Percentiles rank a stretch among this genome's conserved stretches.
phyloP scores from a whole-genome alignment of 2,113 vertebrate genomes.

The Enhydra lutris region DNA sequence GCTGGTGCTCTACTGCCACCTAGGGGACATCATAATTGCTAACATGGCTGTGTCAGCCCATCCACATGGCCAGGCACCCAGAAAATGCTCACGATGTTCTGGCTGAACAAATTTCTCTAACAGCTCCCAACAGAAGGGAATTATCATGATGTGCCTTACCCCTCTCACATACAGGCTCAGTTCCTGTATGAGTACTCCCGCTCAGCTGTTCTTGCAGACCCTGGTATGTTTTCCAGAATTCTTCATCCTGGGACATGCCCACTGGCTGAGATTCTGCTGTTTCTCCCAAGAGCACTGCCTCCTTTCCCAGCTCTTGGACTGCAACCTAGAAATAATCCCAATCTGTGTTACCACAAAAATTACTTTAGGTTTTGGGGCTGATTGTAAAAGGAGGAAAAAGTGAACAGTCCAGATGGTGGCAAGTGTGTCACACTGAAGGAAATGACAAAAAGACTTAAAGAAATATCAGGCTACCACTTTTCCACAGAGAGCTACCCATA shows the following conservation, averaged over 20 bases:
- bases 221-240: conserved; percentile 21
- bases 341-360: conserved; percentile 10
- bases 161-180: background rate
- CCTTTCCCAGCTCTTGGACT: conserved; percentile 31
- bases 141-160: conserved; percentile 55
- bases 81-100: background rate
- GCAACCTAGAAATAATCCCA: conserved; percentile 60
- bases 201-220: background rate
- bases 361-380: background rate
- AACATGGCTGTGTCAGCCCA: background rate
- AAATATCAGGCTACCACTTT: background rate
- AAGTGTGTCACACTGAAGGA: background rate
- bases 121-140: background rate
- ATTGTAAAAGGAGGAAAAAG: background rate
- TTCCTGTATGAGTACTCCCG: background rate
- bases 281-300: conserved; percentile 29
- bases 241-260: background rate
- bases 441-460: background rate
- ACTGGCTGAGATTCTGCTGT: background rate
- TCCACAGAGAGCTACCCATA: background rate
- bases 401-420: background rate
- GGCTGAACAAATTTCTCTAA: background rate
- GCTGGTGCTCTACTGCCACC: background rate
- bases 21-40: background rate
- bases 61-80: background rate